Evolutionary conservation across 2,797 vertebrate species (phyloP).

Genomic region (Phrynocephalus guinanensis): DNA sequence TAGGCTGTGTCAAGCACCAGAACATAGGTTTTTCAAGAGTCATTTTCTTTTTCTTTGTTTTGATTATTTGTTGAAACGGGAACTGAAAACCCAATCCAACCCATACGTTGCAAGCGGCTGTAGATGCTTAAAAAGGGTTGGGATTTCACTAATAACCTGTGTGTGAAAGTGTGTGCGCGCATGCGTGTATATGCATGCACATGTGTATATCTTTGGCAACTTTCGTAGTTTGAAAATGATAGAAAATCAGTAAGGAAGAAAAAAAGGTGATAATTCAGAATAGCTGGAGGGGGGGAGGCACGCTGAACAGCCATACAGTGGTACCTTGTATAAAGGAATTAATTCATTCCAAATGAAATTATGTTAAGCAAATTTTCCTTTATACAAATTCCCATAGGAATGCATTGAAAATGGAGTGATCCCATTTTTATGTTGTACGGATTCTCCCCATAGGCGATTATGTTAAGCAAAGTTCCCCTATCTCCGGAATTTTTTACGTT

Average conservation of each 20-base stretch:
- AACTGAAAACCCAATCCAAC: neutral
- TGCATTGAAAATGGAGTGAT: too few relatives aligned
- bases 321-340: too few relatives aligned
- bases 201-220: neutral
- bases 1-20: conserved; percentile 19
- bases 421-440: too few relatives aligned
- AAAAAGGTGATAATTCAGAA: neutral
- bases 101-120: neutral
- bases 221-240: neutral
- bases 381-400: too few relatives aligned
- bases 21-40: neutral
- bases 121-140: neutral
- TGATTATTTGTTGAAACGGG: neutral
- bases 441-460: too few relatives aligned
- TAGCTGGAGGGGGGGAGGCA: neutral
- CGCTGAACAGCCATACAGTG: too few relatives aligned
- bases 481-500: too few relatives aligned
- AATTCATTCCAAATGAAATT: too few relatives aligned
- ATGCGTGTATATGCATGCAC: too few relatives aligned
- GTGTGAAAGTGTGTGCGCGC: too few relatives aligned
- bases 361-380: too few relatives aligned
- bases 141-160: neutral
- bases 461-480: too few relatives aligned
- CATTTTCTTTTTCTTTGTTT: neutral
- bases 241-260: neutral